Evolutionary conservation across 2,888 invertebrate species (phyloP).

Genomic region (Nomada fucata): DNA sequence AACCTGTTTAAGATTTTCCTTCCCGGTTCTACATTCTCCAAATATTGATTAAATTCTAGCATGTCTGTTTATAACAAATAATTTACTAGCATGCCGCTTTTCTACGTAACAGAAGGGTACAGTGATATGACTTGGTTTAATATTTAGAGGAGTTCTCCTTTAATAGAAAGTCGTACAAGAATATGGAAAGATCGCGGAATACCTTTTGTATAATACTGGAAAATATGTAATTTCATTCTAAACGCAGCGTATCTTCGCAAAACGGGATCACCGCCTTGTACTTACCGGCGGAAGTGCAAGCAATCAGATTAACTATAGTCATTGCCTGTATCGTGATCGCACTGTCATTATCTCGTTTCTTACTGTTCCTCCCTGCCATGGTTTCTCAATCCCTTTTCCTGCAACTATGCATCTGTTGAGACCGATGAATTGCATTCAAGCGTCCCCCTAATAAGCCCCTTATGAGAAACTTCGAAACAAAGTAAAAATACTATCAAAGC

Average conservation of each 20-base stretch:
- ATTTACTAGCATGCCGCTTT: too few species aligned
- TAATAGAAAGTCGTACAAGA: not conserved
- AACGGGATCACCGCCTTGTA: not conserved
- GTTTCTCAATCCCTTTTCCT: constrained; percentile 5
- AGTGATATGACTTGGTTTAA: too few species aligned
- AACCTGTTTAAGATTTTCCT: too few species aligned
- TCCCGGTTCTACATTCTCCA: too few species aligned
- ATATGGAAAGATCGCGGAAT: not conserved
- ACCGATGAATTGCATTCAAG: constrained; percentile 6
- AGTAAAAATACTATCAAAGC: not conserved
- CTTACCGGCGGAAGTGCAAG: not conserved
- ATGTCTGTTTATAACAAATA: too few species aligned
- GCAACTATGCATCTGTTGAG: not conserved
- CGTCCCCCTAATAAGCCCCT: not conserved
- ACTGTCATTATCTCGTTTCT: not conserved
- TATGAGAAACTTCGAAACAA: not conserved
- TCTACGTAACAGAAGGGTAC: too few species aligned
- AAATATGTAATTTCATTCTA: not conserved
- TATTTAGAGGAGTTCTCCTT: not conserved
- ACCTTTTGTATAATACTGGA: too few species aligned
- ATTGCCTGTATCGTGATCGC: not conserved
- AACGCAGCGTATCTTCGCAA: not conserved
- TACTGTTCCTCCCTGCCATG: not conserved
- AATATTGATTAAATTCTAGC: too few species aligned
- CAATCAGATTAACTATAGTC: not conserved